Conservation (phyloP, 2,797 vertebrate genomes). For the Cynopterus sphinx region DNA sequence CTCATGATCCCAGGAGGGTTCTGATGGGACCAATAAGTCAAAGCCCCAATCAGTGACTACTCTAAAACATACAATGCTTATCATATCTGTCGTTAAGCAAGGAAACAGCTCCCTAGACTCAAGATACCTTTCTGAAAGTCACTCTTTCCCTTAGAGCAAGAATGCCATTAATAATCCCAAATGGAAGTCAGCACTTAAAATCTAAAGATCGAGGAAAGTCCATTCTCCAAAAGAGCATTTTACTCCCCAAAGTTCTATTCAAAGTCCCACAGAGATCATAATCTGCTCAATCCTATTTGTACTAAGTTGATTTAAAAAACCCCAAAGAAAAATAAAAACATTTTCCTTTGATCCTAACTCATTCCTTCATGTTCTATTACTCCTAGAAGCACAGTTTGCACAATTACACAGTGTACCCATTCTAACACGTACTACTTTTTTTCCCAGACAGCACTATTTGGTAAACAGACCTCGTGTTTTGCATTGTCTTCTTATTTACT, state of each 20-base stretch:
- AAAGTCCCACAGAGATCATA: neutral
- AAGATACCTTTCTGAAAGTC: constrained; percentile 21
- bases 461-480: neutral
- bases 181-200: neutral
- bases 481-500: neutral
- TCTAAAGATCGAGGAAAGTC: neutral
- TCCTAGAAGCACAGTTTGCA: neutral
- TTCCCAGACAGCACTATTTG: neutral
- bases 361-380: neutral
- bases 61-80: neutral
- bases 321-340: neutral
- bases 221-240: neutral
- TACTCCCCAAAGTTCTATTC: neutral
- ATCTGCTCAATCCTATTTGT: neutral
- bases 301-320: neutral
- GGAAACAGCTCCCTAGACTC: neutral
- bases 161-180: neutral
- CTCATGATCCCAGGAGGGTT: constrained; percentile 98
- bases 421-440: neutral
- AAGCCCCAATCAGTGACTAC: neutral
- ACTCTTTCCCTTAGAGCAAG: neutral
- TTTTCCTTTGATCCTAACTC: neutral
- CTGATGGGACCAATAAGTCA: constrained; percentile 80
- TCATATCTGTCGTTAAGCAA: neutral
- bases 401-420: neutral